phyloP scores from a whole-genome alignment of 2,888 invertebrate genomes.

The Epistrophe grossulariae region DNA sequence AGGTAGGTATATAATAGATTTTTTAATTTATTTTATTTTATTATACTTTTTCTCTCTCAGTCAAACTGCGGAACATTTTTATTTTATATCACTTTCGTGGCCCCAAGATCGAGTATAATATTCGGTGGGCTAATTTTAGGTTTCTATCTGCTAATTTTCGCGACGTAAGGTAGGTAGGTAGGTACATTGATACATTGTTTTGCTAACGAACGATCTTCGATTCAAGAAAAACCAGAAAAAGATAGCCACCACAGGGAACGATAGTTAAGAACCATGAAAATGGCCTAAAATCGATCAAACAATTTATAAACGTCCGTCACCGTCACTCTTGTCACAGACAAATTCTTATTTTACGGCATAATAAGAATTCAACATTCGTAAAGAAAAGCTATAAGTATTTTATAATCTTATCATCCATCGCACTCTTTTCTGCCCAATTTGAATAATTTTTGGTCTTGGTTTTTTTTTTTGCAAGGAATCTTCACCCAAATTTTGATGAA shows the following conservation, averaged over 20 bases:
- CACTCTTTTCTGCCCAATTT: constrained; percentile 5
- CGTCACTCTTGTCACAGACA: constrained; percentile 39
- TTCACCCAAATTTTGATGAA: constrained; percentile 38
- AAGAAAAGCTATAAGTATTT: neutral
- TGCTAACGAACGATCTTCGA: neutral
- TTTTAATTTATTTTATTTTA: constrained; percentile 18
- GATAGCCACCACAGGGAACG: neutral
- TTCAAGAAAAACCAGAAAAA: constrained; percentile 9
- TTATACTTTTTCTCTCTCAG: constrained; percentile 39
- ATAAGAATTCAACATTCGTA: constrained; percentile 2
- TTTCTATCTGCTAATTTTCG: constrained; percentile 60
- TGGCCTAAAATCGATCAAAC: constrained; percentile 67
- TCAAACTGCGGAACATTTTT: constrained; percentile 32
- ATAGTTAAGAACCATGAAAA: neutral
- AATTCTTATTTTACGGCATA: neutral
- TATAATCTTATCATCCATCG: neutral
- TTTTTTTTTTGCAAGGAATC: constrained; percentile 42
- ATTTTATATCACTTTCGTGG: constrained; percentile 68
- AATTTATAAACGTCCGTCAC: constrained; percentile 49
- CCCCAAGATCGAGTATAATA: constrained; percentile 26
- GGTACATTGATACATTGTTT: constrained; percentile 22
- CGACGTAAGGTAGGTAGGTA: constrained; percentile 48
- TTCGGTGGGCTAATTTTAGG: constrained; percentile 66
- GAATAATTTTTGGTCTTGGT: constrained; percentile 3
- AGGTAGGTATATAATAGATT: neutral